phyloP scores from a whole-genome alignment of 2,888 invertebrate genomes.

The Alviniconcha strummeri region DNA sequence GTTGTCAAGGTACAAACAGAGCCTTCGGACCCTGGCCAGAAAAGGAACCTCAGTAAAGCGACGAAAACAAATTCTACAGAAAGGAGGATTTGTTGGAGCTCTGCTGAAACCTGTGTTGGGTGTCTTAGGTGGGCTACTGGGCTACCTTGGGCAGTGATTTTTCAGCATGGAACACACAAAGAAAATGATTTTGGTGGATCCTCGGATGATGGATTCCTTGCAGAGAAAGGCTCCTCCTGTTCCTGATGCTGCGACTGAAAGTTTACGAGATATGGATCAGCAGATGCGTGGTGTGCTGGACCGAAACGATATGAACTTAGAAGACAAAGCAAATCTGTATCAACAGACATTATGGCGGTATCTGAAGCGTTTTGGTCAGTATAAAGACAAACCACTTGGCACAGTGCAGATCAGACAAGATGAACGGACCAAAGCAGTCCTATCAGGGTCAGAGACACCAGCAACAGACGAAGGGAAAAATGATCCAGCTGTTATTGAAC shows the following conservation, averaged over 20 bases:
- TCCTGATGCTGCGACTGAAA: not conserved
- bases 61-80: slow-evolving; percentile 10
- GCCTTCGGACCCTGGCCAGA: not conserved
- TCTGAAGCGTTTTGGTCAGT: slow-evolving; percentile 1
- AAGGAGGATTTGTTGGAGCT: slow-evolving; percentile 2
- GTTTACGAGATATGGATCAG: not conserved
- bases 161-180: slow-evolving; percentile 9
- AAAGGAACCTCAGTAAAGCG: not conserved
- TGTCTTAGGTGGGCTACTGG: not conserved
- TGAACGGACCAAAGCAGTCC: not conserved
- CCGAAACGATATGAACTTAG: not conserved
- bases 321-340: slow-evolving; percentile 11
- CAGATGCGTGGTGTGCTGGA: not conserved
- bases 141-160: not conserved
- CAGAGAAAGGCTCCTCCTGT: not conserved
- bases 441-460: not conserved
- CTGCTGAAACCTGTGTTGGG: not conserved
- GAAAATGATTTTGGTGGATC: slow-evolving; percentile 17
- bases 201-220: not conserved
- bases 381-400: not conserved
- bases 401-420: not conserved
- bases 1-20: slow-evolving; percentile 8
- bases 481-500: too few relatives aligned
- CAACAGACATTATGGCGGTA: not conserved
- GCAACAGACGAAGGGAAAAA: not conserved